Evolutionary conservation across 2,888 invertebrate species (phyloP).

Genomic region (Adela reaumurella): DNA sequence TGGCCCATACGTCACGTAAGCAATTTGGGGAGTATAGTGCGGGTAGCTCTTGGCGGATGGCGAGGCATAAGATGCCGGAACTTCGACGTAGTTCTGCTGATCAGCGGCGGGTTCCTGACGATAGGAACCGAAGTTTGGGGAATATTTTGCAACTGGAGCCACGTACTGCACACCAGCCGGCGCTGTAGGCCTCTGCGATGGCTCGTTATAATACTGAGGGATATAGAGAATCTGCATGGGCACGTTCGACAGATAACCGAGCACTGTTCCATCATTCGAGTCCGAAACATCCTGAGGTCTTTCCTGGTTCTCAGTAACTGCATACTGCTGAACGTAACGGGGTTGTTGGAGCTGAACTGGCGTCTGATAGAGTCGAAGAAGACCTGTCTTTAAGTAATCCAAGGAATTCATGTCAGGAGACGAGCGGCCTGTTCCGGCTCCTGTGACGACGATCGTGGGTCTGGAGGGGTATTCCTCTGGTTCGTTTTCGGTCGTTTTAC

Average conservation of each 20-base stretch:
- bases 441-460: constrained; percentile 14
- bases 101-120: constrained; percentile 22
- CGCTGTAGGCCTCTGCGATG: constrained; percentile 17
- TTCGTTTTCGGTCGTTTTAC: constrained; percentile 30
- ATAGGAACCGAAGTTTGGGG: not conserved
- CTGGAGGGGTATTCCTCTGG: constrained; percentile 23
- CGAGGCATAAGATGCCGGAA: constrained; percentile 24
- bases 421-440: constrained; percentile 11
- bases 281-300: constrained; percentile 18
- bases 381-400: constrained; percentile 32
- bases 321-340: constrained; percentile 40
- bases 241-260: constrained; percentile 41
- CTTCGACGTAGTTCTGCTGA: constrained; percentile 29
- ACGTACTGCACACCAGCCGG: constrained; percentile 24
- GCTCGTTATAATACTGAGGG: constrained; percentile 38
- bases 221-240: constrained; percentile 49
- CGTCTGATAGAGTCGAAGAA: constrained; percentile 29
- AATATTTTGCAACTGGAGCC: constrained; percentile 8
- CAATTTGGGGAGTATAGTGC: constrained; percentile 12
- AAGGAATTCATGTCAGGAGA: constrained; percentile 11
- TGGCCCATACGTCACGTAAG: constrained; percentile 28
- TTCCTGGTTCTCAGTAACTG: constrained; percentile 40
- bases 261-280: constrained; percentile 25
- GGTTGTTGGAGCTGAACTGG: constrained; percentile 21
- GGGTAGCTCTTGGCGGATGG: constrained; percentile 29